Evolutionary conservation across 2,797 vertebrate species (phyloP).

Genomic region (Neoniphon sammara): DNA sequence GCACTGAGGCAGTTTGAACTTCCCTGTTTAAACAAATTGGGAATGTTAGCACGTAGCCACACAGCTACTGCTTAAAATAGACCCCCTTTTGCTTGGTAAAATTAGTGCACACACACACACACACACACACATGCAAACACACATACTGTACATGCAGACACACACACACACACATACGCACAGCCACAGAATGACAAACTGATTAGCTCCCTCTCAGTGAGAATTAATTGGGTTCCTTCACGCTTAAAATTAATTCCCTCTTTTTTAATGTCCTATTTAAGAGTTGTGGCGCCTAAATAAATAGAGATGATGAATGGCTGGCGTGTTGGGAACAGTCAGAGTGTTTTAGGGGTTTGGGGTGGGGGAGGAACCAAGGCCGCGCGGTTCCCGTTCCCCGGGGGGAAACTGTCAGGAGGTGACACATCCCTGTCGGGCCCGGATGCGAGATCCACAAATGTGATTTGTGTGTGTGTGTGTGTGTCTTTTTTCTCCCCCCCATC

Average conservation of each 20-base stretch:
- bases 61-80: constrained; percentile 19
- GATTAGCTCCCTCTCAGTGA: constrained; percentile 78
- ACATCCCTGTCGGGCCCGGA: background rate
- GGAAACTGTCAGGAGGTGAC: constrained; percentile 29
- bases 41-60: constrained; percentile 28
- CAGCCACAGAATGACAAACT: constrained; percentile 67
- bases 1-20: constrained; percentile 25
- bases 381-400: constrained; percentile 19
- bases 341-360: constrained; percentile 8
- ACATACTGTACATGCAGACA: constrained; percentile 1
- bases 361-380: background rate
- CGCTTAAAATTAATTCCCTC: constrained; percentile 80
- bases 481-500: too few species aligned
- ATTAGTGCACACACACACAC: constrained; percentile 11
- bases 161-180: constrained; percentile 30
- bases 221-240: constrained; percentile 84
- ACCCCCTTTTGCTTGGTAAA: background rate
- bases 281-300: constrained; percentile 70
- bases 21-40: constrained; percentile 43
- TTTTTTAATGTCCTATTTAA: constrained; percentile 77
- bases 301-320: constrained; percentile 70
- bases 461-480: constrained; percentile 9
- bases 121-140: constrained; percentile 15
- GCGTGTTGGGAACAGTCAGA: constrained; percentile 17
- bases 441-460: background rate